Conservation (phyloP, 2,888 invertebrate genomes). For the Lapara coniferarum region DNA sequence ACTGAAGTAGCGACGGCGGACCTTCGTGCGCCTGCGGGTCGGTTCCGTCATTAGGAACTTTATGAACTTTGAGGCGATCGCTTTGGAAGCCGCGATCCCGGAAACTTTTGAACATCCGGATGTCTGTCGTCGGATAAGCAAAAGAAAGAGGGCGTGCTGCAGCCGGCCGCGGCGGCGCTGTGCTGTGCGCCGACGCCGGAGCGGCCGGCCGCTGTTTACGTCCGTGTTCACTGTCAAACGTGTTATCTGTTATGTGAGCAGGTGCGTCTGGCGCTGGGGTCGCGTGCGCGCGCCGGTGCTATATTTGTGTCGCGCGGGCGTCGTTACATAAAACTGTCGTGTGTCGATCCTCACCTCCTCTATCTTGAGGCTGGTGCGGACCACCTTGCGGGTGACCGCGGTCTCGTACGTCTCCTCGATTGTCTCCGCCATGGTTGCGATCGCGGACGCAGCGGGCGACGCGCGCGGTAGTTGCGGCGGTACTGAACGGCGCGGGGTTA, state of each 20-base stretch:
- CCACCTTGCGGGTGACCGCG: slow-evolving; percentile 87
- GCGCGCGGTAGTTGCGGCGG: slow-evolving; percentile 78
- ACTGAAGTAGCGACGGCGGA: slow-evolving; percentile 61
- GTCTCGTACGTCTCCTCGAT: slow-evolving; percentile 88
- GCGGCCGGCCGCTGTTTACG: slow-evolving; percentile 66
- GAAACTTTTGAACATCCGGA: slow-evolving; percentile 64
- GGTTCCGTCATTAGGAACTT: slow-evolving; percentile 32
- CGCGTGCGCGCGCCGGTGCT: slow-evolving; percentile 58
- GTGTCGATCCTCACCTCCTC: slow-evolving; percentile 86
- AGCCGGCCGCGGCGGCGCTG: slow-evolving; percentile 36
- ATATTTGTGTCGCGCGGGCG: slow-evolving; percentile 73
- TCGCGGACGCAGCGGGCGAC: slow-evolving; percentile 78
- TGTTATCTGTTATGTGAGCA: slow-evolving; percentile 79
- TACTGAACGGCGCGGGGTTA: slow-evolving; percentile 76
- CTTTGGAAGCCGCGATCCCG: slow-evolving; percentile 48
- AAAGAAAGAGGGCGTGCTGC: slow-evolving; percentile 38
- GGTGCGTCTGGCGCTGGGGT: slow-evolving; percentile 61
- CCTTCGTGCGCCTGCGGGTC: slow-evolving; percentile 56
- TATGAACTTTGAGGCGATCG: slow-evolving; percentile 33
- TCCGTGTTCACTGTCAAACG: slow-evolving; percentile 77
- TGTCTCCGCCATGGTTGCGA: slow-evolving; percentile 86
- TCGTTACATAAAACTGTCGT: slow-evolving; percentile 73
- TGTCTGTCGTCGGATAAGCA: slow-evolving; percentile 49
- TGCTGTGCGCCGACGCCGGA: slow-evolving; percentile 31
- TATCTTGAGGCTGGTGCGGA: slow-evolving; percentile 88